These are phyloP conservation scores for Lepeophtheirus nordmannii DNA, from an alignment of 2,888 invertebrate species.

Conservation along the genomic window DNA sequence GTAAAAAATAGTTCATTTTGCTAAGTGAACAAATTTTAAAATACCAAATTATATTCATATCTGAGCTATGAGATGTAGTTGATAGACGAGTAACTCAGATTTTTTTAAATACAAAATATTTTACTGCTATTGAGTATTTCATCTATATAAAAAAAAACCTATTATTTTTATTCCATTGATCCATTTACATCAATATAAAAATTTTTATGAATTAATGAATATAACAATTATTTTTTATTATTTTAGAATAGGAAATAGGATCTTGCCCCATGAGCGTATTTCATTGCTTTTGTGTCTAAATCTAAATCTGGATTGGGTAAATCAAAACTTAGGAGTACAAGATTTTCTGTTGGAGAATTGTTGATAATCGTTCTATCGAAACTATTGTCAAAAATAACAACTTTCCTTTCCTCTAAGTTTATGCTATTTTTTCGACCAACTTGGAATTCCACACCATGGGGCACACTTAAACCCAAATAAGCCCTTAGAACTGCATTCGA, in stretches of 20 bases:
- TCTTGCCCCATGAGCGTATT: background rate
- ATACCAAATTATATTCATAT: too few species aligned
- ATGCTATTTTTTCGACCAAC: background rate
- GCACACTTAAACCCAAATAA: background rate
- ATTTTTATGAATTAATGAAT: background rate
- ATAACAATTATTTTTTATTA: too few species aligned
- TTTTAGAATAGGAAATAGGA: too few species aligned
- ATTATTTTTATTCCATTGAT: too few species aligned
- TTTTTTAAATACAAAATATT: too few species aligned
- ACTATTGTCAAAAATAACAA: background rate
- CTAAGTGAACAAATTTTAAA: background rate
- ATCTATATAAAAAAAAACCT: too few species aligned
- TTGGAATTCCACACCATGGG: background rate
- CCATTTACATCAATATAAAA: background rate
- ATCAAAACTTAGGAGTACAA: slow-evolving; percentile 6
- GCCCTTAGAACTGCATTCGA: slow-evolving; percentile 5
- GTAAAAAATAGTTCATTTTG: background rate
- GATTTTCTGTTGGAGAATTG: background rate
- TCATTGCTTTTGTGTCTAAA: background rate
- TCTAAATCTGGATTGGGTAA: slow-evolving; percentile 16
- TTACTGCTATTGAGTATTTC: too few species aligned
- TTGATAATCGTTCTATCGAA: slow-evolving; percentile 1
- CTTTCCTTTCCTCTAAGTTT: background rate
- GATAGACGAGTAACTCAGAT: too few species aligned
- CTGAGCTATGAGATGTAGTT: too few species aligned